Evolutionary conservation across 2,888 invertebrate genomes (phyloP), one percentile per base, ranked within the genome.

Genomic region (Spodoptera picta): DNA sequence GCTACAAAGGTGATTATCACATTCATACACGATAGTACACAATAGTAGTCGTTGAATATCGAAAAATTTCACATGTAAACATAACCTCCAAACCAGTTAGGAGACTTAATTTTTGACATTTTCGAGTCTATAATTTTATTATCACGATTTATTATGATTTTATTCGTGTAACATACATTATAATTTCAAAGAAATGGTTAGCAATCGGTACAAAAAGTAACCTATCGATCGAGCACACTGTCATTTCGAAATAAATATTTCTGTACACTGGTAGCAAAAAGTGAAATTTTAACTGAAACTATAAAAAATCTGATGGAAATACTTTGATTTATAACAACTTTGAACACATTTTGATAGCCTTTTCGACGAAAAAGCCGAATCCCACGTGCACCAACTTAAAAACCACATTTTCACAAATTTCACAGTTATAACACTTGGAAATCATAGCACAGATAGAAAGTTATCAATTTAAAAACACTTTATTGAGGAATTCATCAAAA

Each of bases 341-440:
- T 4, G 7, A 46, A 46, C 44, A 70, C 43, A 61, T 50, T 54
- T 58, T 36, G 50, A 36, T 6, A 10, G 9, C 14, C 47, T 64
- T 67, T 61, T 64, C 46, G 31, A 52, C 42, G 47, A 63, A 58
- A 71, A 72, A 58, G 69, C 72, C 72, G 75, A 69, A 66, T 77
- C 85, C 89, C 92, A 92, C 92, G 91, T 92, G 90, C 88, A 84
- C 75, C 51, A 77, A 74, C 75, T 81, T 81, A 65, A 74, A 44
- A 71, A 77, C 69, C 79, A 84, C 81, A 87, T 89, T 87, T 85
- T 81, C 85, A 85, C 83, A 81, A 57, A 49, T 61, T 63, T 50
- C 79, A 81, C 78, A 73, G 55, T 11, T 48, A 68, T 69, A 74
- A 61, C 67, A 72, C 80, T 79, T 62, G 53, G 19, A 61, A 71